Evolutionary conservation across 2,113 vertebrate genomes (phyloP).

Genomic region (Narcine bancroftii): DNA sequence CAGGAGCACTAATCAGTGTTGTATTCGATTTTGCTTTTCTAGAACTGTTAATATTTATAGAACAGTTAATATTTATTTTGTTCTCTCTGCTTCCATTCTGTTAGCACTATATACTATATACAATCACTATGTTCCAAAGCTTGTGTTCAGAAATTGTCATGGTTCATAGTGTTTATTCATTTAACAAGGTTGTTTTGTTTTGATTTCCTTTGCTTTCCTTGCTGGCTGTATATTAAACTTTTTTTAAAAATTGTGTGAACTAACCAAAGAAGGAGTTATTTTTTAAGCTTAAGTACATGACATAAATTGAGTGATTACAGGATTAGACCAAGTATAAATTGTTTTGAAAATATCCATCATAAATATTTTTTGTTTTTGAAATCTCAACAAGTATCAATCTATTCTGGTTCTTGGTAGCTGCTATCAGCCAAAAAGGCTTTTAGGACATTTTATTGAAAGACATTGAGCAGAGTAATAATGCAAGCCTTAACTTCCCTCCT

Average conservation of each 20-base stretch:
- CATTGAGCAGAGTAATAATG: neutral
- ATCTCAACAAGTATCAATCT: neutral
- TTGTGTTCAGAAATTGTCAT: neutral
- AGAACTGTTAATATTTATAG: too few species aligned
- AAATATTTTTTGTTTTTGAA: neutral
- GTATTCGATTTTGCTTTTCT: too few species aligned
- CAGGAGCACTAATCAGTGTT: too few species aligned
- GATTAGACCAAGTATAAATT: neutral
- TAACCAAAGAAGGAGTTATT: neutral
- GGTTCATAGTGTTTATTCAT: neutral
- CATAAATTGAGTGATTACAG: neutral
- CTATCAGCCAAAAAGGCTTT: slow-evolving; percentile 27
- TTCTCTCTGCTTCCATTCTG: too few species aligned
- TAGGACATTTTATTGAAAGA: neutral
- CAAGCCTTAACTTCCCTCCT: neutral
- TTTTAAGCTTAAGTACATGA: neutral
- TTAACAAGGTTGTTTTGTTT: neutral
- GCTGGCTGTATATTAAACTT: neutral
- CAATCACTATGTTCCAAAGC: neutral
- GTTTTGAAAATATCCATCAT: neutral
- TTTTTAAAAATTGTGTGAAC: neutral
- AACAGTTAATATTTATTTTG: too few species aligned
- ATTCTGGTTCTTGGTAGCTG: neutral
- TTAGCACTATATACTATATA: neutral
- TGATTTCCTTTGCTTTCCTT: neutral